Conservation (phyloP, 2,113 vertebrate species). For the Carassius gibelio region DNA sequence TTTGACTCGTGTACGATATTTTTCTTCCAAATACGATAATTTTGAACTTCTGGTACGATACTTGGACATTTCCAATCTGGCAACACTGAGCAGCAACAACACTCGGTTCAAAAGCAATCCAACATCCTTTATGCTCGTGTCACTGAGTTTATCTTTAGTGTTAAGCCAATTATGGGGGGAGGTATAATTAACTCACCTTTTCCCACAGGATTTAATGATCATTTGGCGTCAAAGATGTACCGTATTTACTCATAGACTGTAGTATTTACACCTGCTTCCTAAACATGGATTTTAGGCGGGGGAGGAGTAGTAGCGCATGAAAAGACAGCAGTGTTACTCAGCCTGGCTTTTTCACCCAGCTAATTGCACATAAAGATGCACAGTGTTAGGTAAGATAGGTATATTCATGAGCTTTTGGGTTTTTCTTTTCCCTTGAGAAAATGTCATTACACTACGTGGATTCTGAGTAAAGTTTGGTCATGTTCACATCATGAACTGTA, state of each 20-base stretch:
- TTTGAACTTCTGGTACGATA: too few species aligned
- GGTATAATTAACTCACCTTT: not conserved
- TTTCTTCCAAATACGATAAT: too few species aligned
- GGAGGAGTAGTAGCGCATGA: constrained; percentile 15
- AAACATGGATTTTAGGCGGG: constrained; percentile 48
- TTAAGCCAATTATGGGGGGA: constrained; percentile 50
- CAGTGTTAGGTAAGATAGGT: constrained; percentile 62
- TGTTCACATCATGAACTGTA: not conserved
- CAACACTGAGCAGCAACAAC: not conserved
- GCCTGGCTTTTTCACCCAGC: constrained; percentile 48
- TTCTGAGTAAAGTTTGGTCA: not conserved
- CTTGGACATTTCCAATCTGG: too few species aligned
- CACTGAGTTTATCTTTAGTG: constrained; percentile 3
- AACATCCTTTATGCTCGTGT: not conserved
- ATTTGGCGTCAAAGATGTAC: constrained; percentile 55
- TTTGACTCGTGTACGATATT: too few species aligned
- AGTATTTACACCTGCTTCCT: constrained; percentile 63
- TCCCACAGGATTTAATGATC: constrained; percentile 51
- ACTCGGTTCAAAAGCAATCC: not conserved
- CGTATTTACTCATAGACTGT: not conserved
- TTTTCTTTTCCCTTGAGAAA: constrained; percentile 52
- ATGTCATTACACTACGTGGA: not conserved
- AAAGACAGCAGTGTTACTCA: constrained; percentile 58
- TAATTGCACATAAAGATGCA: constrained; percentile 60
- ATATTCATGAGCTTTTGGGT: constrained; percentile 58